Percentiles rank a stretch among this genome's conserved stretches.
Conservation (phyloP, 2,797 vertebrate species). For the Sebastiscus tertius region DNA sequence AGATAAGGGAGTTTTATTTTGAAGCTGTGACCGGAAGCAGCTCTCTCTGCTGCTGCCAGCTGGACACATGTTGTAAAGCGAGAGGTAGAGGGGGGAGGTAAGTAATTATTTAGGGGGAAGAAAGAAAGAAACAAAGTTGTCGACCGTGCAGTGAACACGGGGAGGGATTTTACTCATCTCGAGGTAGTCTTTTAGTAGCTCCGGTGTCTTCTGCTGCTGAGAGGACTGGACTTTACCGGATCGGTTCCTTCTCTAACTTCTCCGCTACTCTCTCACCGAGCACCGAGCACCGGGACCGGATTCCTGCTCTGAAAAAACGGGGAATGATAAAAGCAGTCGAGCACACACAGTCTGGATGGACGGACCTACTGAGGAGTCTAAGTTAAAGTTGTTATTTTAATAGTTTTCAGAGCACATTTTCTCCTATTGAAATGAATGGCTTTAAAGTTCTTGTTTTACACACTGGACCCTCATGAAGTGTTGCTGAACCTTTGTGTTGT, state of each 20-base stretch:
- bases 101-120: slow-evolving; percentile 80
- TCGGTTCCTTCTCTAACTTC: slow-evolving; percentile 44
- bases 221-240: too few species aligned
- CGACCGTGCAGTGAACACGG: slow-evolving; percentile 68
- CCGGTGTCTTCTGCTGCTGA: too few species aligned
- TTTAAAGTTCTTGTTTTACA: slow-evolving; percentile 23
- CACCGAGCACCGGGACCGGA: slow-evolving; percentile 27
- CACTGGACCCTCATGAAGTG: slow-evolving; percentile 73
- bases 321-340: slow-evolving; percentile 64
- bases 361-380: slow-evolving; percentile 27
- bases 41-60: fast-evolving
- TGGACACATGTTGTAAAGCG: slow-evolving; percentile 26
- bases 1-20: background rate
- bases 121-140: slow-evolving; percentile 85
- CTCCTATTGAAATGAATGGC: too few species aligned
- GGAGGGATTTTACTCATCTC: slow-evolving; percentile 60
- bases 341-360: slow-evolving; percentile 39
- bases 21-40: slow-evolving; percentile 15
- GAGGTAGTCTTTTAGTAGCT: too few species aligned
- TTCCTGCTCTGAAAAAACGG: slow-evolving; percentile 43
- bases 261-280: slow-evolving; percentile 45
- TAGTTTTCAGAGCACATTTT: too few species aligned
- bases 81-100: slow-evolving; percentile 74
- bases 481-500: slow-evolving; percentile 39
- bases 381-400: too few species aligned